These are phyloP conservation scores for Oreochromis niloticus DNA, from an alignment of 2,113 vertebrate species.

Conservation along the genomic window DNA sequence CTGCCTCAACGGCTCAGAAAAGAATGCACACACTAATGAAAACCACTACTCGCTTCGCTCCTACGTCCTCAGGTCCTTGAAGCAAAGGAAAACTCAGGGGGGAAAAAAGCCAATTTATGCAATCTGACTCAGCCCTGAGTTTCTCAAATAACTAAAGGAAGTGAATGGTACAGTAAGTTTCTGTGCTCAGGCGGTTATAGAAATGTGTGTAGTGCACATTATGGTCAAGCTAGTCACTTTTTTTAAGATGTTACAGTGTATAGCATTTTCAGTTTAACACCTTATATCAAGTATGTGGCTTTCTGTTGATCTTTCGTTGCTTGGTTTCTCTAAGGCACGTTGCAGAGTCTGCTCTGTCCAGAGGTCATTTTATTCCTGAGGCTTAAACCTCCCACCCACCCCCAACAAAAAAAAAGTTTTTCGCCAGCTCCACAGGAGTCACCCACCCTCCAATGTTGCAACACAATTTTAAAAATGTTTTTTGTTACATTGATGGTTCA, in stretches of 20 bases:
- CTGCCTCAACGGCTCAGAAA: neutral
- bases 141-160: neutral
- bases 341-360: neutral
- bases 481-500: neutral
- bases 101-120: neutral
- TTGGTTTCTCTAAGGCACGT: neutral
- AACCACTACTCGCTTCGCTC: slow-evolving; percentile 38
- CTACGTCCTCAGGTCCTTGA: neutral
- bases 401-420: neutral
- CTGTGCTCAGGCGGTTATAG: neutral
- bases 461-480: neutral
- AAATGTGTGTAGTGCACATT: neutral
- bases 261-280: neutral
- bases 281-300: neutral
- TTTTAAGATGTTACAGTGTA: neutral
- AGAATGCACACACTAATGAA: slow-evolving; percentile 38
- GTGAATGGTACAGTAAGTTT: neutral
- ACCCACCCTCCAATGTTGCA: neutral
- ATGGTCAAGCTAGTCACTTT: neutral
- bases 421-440: neutral
- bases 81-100: neutral
- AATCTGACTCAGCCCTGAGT: neutral
- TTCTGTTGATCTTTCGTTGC: neutral
- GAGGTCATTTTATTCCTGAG: neutral
- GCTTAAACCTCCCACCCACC: neutral